Conservation (phyloP, 2,113 vertebrate genomes). For the Scalopus aquaticus region DNA sequence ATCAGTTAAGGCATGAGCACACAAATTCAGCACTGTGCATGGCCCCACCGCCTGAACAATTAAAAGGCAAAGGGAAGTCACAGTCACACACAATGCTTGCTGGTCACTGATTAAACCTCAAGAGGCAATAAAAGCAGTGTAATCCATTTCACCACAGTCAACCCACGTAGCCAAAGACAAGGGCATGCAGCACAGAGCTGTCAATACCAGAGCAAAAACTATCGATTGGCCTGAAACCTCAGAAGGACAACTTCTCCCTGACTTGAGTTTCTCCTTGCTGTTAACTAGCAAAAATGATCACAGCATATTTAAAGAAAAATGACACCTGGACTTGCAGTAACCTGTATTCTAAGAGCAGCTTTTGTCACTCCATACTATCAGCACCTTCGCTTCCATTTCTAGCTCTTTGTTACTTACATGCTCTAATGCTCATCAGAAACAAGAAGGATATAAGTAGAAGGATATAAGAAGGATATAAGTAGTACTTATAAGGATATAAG, state of each 20-base stretch:
- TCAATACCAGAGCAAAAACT: conserved; percentile 56
- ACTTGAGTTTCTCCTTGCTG: conserved; percentile 55
- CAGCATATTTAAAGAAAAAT: conserved; percentile 31
- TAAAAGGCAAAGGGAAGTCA: conserved; percentile 34
- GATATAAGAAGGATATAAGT: background rate
- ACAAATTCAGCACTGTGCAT: background rate
- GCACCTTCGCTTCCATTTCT: background rate
- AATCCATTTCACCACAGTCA: conserved; percentile 51
- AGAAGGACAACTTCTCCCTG: background rate
- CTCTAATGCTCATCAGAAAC: background rate
- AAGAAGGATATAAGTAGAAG: background rate
- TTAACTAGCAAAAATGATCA: conserved; percentile 33
- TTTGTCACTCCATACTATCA: background rate
- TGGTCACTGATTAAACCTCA: background rate
- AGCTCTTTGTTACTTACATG: background rate
- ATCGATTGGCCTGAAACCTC: conserved; percentile 56
- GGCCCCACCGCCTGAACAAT: background rate
- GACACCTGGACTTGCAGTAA: background rate
- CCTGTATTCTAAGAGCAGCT: background rate
- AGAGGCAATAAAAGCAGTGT: conserved; percentile 26
- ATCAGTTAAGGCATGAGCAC: background rate
- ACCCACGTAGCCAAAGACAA: conserved; percentile 47
- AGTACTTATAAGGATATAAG: no score
- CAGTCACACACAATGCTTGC: background rate
- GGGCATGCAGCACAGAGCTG: background rate